Percentiles rank a stretch among this genome's conserved stretches.
phyloP scores from a whole-genome alignment of 2,113 vertebrate genomes.

The Oxyruncus cristatus region DNA sequence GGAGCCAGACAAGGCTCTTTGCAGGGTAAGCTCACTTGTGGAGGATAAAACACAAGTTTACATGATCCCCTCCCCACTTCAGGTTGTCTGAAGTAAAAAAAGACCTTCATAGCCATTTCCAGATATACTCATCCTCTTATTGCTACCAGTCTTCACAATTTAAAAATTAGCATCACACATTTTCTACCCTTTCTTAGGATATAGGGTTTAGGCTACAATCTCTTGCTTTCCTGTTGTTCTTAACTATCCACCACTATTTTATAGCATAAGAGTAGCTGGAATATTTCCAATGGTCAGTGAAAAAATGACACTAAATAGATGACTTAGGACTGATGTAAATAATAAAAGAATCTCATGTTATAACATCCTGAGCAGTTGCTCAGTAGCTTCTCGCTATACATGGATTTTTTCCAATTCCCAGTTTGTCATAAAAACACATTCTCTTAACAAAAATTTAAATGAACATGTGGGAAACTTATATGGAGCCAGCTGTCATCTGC shows the following conservation, averaged over 20 bases:
- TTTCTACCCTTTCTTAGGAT: neutral
- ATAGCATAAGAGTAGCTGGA: neutral
- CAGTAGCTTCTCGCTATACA: neutral
- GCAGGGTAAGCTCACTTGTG: neutral
- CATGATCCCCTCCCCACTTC: neutral
- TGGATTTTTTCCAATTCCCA: neutral
- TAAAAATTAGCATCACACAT: neutral
- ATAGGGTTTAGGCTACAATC: neutral
- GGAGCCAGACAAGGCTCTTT: neutral
- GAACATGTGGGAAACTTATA: neutral
- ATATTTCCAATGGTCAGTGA: neutral
- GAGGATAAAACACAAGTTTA: neutral
- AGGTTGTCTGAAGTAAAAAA: neutral
- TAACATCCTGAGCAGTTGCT: neutral
- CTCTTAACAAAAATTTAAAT: neutral
- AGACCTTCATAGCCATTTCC: neutral
- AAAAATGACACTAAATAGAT: neutral
- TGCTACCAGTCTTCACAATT: neutral
- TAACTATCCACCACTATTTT: neutral
- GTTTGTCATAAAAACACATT: neutral
- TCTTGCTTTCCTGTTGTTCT: neutral
- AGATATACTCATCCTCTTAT: neutral
- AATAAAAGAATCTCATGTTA: neutral
- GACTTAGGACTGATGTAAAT: neutral
- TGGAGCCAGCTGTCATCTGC: neutral